Evolutionary conservation across 2,113 vertebrate genomes (phyloP), one percentile per base, ranked within the genome.

Genomic region (Pseudorhombus dupliciocellatus): DNA sequence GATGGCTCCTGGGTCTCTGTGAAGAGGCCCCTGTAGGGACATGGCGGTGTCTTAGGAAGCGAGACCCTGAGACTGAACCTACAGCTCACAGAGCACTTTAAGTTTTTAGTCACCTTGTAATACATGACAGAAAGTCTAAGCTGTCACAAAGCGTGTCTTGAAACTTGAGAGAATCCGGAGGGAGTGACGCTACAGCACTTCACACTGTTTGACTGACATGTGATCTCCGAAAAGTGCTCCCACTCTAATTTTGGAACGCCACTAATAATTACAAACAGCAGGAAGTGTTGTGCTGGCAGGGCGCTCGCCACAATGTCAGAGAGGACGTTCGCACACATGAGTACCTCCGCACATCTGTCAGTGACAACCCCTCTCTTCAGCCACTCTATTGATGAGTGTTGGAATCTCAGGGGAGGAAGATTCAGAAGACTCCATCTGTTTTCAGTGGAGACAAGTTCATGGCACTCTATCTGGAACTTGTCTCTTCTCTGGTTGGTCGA

Each of bases 1-100:
- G 71, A 65, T 77, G 70, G 66, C 14, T 72, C 48, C 57, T 5
- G 58, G 69, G 59, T 84, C 72, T 77, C 80, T 72, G 84, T 85
- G 59, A 78, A 76, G 72, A 88, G n/a, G n/a, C n/a, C n/a, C n/a
- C 42, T 44, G 15, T 18, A 44, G 14, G 18, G 12, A 18, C 42
- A 44, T 44, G 42, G 42, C 5, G 42, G 15, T 44, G 15, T 44
- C 42, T 18, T 5, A 16, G 42, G 42, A 44, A 44, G 11, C 3
- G 40, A 44, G 40, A 44, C 40, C 15, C 15, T 44, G 4, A 5
- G 4, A 44, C 15, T 44, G 40, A 44, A 44, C 40, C 11, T 44
- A 3, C 7, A 6, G 16, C 14, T 18, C 16, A 18, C 14, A 18
- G 4, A 44, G 42, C 42, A 16, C n/a, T 37, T 12, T 1, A 34